A percentile compares a stretch with the other conserved stretches of the same genome.
Evolutionary conservation across 2,888 invertebrate species (phyloP).

Genomic region (Cheilosia soror): DNA sequence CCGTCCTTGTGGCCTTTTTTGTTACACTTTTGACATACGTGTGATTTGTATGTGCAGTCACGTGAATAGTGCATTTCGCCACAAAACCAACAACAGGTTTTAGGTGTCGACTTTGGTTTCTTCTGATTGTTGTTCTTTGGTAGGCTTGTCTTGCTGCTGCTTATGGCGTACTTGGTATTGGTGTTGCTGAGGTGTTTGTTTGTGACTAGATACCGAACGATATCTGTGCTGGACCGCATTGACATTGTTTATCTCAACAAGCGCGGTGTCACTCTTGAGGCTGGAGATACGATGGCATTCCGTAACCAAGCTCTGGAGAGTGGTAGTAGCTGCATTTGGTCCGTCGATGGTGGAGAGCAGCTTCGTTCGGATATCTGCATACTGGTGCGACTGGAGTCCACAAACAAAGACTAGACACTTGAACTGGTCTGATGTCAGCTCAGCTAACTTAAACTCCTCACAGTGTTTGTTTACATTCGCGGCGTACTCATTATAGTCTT

Average conservation of each 20-base stretch:
- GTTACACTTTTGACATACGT: constrained; percentile 25
- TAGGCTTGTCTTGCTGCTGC: background rate
- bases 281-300: constrained; percentile 14
- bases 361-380: constrained; percentile 20
- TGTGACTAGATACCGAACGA: constrained; percentile 1
- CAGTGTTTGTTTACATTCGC: constrained; percentile 25
- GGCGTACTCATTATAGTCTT: constrained; percentile 5
- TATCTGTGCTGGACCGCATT: constrained; percentile 8
- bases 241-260: constrained; percentile 18
- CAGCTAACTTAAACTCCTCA: constrained; percentile 14
- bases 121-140: background rate
- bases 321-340: constrained; percentile 4
- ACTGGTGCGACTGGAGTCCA: constrained; percentile 8
- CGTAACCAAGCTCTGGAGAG: constrained; percentile 14
- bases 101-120: constrained; percentile 11
- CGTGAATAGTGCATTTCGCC: constrained; percentile 50
- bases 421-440: constrained; percentile 20
- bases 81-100: constrained; percentile 53
- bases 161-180: background rate
- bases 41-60: constrained; percentile 13
- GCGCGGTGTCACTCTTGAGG: constrained; percentile 6
- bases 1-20: constrained; percentile 14
- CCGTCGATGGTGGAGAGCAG: constrained; percentile 20
- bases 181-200: background rate
- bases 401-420: background rate